These are phyloP conservation scores for Thumatha senex DNA, from an alignment of 2,888 invertebrate genomes.

Conservation along the genomic window DNA sequence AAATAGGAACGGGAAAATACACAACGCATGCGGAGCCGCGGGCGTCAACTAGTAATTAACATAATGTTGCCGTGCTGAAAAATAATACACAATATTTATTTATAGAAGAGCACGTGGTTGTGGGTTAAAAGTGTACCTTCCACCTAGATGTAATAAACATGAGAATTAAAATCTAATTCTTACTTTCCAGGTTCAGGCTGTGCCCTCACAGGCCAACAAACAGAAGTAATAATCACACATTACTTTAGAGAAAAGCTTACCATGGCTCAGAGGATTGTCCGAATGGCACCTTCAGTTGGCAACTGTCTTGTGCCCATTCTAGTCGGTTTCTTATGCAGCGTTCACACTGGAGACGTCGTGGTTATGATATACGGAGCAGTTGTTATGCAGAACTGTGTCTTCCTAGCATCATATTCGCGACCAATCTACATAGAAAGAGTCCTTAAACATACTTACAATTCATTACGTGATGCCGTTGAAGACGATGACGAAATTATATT, in stretches of 20 bases:
- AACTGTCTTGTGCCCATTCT: conserved; percentile 79
- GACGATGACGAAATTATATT: conserved; percentile 84
- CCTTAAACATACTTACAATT: conserved; percentile 73
- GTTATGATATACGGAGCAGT: conserved; percentile 84
- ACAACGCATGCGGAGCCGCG: too few species aligned
- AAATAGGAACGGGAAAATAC: too few species aligned
- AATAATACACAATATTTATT: too few species aligned
- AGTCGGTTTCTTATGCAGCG: conserved; percentile 74
- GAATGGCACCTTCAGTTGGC: conserved; percentile 79
- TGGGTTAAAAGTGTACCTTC: too few species aligned
- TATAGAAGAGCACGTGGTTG: too few species aligned
- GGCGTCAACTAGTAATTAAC: too few species aligned
- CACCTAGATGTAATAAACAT: too few species aligned
- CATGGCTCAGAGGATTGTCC: conserved; percentile 75
- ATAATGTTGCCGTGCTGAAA: too few species aligned
- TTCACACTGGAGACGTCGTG: conserved; percentile 66
- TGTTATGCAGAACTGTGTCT: conserved; percentile 82
- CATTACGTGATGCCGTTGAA: conserved; percentile 70
- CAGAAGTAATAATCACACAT: conserved; percentile 82
- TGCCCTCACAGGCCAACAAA: conserved; percentile 82
- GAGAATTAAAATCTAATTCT: neutral
- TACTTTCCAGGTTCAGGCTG: conserved; percentile 80
- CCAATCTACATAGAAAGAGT: conserved; percentile 80
- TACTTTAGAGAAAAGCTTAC: conserved; percentile 83
- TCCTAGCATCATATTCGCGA: conserved; percentile 78